Evolutionary conservation across 2,797 vertebrate species (phyloP).

Genomic region (Artibeus lituratus): DNA sequence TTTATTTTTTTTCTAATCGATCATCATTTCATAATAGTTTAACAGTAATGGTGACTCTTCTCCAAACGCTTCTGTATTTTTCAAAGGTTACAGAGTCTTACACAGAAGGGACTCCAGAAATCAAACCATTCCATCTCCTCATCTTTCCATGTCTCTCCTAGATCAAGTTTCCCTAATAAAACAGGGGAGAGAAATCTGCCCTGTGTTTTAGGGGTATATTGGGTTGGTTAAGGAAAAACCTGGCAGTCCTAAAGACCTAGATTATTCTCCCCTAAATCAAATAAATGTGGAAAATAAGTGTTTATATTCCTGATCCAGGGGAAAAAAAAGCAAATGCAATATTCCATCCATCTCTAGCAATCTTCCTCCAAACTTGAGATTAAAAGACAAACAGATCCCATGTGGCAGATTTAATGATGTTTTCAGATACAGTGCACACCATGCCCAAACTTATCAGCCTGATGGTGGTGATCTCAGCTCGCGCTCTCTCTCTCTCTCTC

Average conservation of each 20-base stretch:
- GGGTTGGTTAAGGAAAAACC: not conserved
- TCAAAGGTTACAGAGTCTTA: not conserved
- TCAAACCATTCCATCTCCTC: not conserved
- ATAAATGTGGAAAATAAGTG: conserved; percentile 16
- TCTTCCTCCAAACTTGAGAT: conserved; percentile 3
- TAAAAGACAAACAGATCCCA: not conserved
- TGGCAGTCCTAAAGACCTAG: not conserved
- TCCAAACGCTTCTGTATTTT: not conserved
- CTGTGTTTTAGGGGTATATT: not conserved
- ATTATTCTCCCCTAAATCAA: not conserved
- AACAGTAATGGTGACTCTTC: not conserved
- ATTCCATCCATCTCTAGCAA: not conserved
- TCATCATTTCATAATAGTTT: not conserved
- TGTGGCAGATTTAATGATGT: not conserved
- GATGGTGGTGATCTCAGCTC: not conserved
- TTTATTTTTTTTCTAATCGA: not conserved
- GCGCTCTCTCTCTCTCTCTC: not conserved
- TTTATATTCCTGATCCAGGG: not conserved
- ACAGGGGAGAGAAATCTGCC: not conserved
- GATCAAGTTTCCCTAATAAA: not conserved
- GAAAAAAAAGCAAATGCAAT: not conserved
- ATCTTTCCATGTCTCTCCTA: not conserved
- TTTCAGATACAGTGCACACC: not conserved
- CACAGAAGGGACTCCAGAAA: not conserved
- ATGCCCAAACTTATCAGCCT: not conserved